phyloP scores from a whole-genome alignment of 2,888 invertebrate genomes.

The Molanna angustata region DNA sequence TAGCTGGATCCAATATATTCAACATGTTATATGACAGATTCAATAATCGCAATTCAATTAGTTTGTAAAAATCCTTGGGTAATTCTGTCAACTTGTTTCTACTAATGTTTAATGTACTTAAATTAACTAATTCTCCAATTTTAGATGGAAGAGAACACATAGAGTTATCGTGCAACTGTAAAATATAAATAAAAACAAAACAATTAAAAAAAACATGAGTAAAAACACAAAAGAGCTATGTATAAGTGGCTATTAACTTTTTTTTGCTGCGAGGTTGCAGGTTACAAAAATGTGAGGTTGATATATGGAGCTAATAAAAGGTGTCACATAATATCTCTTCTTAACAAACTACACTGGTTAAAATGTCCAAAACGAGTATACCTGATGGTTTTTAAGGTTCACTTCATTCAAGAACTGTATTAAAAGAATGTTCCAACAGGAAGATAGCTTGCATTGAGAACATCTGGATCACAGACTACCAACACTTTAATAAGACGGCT shows the following conservation, averaged over 20 bases:
- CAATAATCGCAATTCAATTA: conserved; percentile 68
- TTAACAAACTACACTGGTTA: not conserved
- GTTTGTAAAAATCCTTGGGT: conserved; percentile 64
- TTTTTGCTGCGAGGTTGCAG: too few species aligned
- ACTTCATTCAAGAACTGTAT: too few species aligned
- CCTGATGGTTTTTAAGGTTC: too few species aligned
- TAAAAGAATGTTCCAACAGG: too few species aligned
- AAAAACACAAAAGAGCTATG: not conserved
- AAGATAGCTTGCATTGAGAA: too few species aligned
- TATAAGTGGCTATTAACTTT: too few species aligned
- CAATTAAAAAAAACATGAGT: conserved; percentile 11
- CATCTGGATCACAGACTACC: too few species aligned
- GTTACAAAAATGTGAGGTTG: too few species aligned
- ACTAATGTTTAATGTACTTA: conserved; percentile 66
- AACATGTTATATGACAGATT: conserved; percentile 75
- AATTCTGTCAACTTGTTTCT: conserved; percentile 64
- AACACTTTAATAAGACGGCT: too few species aligned
- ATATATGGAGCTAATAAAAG: not conserved
- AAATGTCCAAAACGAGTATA: not conserved
- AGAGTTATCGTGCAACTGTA: conserved; percentile 81
- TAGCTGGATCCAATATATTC: conserved; percentile 61
- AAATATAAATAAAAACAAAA: conserved; percentile 16
- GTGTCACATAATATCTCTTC: not conserved
- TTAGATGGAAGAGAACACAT: conserved; percentile 68
- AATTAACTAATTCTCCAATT: conserved; percentile 66